Conservation (phyloP, 1,140 invertebrate genomes). For the Sarcophaga bullata region DNA sequence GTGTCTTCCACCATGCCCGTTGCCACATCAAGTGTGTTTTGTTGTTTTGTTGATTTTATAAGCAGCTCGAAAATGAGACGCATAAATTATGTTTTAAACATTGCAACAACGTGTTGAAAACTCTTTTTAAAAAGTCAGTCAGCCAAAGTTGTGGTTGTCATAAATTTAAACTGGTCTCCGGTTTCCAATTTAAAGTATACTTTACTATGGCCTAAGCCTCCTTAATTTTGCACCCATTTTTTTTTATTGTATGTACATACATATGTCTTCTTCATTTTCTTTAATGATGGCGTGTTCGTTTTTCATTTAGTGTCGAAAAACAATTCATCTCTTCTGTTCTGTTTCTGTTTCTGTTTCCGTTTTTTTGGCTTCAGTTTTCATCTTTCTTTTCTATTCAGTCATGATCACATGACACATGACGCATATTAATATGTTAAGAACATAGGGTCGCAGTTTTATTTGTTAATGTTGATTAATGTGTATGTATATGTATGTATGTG, state of each 20-base stretch:
- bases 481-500: too few relatives aligned
- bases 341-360: too few relatives aligned
- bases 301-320: constrained; percentile 41
- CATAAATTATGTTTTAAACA: constrained; percentile 35
- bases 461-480: too few relatives aligned
- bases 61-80: neutral
- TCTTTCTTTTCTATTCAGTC: neutral
- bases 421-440: constrained; percentile 17
- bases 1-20: neutral
- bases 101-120: constrained; percentile 33
- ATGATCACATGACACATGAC: constrained; percentile 4
- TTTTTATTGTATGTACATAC: too few relatives aligned
- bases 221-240: constrained; percentile 16
- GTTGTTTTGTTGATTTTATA: neutral
- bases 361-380: constrained; percentile 7
- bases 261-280: constrained; percentile 3
- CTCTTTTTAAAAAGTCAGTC: constrained; percentile 18
- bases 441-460: too few relatives aligned
- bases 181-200: neutral
- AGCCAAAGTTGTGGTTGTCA: constrained; percentile 1
- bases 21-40: neutral
- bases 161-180: constrained; percentile 28
- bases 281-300: constrained; percentile 41
- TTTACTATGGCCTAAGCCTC: neutral
- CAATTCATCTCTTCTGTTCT: constrained; percentile 43